These are phyloP conservation scores for Clarias magur DNA, from an alignment of 2,113 vertebrate genomes.

Conservation along the genomic window DNA sequence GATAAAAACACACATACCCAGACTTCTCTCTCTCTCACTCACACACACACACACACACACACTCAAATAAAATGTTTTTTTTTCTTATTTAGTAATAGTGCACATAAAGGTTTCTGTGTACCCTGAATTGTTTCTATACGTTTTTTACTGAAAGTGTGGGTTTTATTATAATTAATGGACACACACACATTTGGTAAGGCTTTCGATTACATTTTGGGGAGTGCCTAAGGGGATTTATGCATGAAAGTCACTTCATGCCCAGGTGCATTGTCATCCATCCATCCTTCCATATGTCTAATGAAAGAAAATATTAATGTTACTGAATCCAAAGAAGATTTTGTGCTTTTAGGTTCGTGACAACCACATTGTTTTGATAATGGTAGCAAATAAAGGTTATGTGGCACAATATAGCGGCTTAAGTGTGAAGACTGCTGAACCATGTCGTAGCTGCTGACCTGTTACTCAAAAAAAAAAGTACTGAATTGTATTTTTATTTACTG, in stretches of 20 bases:
- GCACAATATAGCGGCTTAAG: background rate
- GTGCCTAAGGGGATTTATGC: background rate
- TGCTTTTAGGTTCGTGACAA: background rate
- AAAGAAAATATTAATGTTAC: background rate
- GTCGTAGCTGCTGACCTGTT: background rate
- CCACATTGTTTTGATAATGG: background rate
- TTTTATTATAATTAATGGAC: background rate
- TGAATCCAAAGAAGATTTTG: background rate
- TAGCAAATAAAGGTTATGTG: background rate
- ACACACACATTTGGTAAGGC: background rate
- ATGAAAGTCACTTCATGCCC: background rate
- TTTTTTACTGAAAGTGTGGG: background rate
- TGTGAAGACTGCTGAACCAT: background rate
- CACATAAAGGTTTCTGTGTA: background rate
- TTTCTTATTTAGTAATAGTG: background rate
- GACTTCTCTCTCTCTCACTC: background rate
- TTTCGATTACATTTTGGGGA: background rate
- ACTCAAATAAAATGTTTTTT: background rate
- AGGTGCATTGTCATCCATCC: background rate
- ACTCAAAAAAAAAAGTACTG: background rate
- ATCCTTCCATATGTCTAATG: background rate
- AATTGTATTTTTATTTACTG: background rate
- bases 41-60: background rate
- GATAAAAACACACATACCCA: constrained; percentile 40
- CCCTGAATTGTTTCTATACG: background rate